Base-by-base conservation (phyloP, 2,888 invertebrate species). In the Yponomeuta evonymella region DNA sequence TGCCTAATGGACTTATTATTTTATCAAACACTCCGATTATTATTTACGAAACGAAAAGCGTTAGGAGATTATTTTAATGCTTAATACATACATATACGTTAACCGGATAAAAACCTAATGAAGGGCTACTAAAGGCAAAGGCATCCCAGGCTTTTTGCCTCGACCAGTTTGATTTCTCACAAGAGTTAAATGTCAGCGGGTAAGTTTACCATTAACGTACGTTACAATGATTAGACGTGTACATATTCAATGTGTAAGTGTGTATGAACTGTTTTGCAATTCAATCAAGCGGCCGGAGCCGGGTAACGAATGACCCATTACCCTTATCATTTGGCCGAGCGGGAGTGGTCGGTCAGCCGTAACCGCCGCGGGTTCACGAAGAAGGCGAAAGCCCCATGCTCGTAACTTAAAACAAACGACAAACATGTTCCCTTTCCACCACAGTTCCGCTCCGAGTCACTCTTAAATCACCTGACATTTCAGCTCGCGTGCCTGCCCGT, bases 231-330 rank as follows among this genome's bases (percentile, higher is more conserved):
- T 85, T 87, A 82, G 78, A 80, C 79, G 80, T 81, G 84, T 88
- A 87, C 88, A 88, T 89, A 88, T 88, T 87, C 87, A 87, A 84
- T 81, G 81, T 76, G 78, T 81, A 77, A 70, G 70, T 83, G 72
- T 11, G 30, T 73, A 73, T 72, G 80, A 82, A 81, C 82, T 83
- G 80, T 76, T 88, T 86, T 86, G 86, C 87, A 88, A 87, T 88
- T 87, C 88, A 88, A 88, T 89, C 82, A 82, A 79, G 77, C 77
- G 76, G 76, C 76, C 77, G 76, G 77, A 76, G 77, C 82, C 80
- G 81, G 81, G 79, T 81, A 83, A 83, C 82, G 85, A 86, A 85
- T 87, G 88, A 85, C 85, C 81, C 80, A 79, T 76, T 76, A 76
- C 75, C 85, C 84, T 85, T 81, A 81, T 82, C 82, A 73, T 75